Conservation (phyloP, 1,140 invertebrate genomes). For the Micrasema minimum region DNA sequence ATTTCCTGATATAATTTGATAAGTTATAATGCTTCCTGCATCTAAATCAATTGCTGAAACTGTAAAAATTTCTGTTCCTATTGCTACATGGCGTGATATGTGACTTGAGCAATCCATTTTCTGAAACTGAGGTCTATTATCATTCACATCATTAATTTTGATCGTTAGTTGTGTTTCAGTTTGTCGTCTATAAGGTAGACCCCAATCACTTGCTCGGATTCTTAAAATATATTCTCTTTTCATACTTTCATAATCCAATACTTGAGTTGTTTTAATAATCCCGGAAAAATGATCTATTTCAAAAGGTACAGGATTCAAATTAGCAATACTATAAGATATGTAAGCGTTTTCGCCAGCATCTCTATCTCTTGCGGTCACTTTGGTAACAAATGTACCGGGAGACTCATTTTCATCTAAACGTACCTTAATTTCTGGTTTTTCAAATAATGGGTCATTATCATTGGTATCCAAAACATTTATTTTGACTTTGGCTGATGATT, state of each 20-base stretch:
- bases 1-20: conserved; percentile 84
- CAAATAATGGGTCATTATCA: conserved; percentile 87
- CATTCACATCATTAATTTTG: conserved; percentile 83
- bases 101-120: conserved; percentile 81
- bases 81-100: conserved; percentile 76
- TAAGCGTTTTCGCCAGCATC: conserved; percentile 93
- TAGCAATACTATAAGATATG: conserved; percentile 88
- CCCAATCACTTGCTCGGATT: conserved; percentile 90
- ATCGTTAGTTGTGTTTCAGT: conserved; percentile 84
- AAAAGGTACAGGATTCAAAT: conserved; percentile 86
- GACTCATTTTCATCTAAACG: conserved; percentile 85
- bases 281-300: conserved; percentile 94
- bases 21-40: conserved; percentile 82
- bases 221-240: conserved; percentile 77
- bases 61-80: conserved; percentile 82
- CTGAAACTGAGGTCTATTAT: conserved; percentile 86
- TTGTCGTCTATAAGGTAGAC: conserved; percentile 83
- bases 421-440: conserved; percentile 70
- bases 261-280: conserved; percentile 77
- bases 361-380: conserved; percentile 80
- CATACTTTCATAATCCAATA: conserved; percentile 89
- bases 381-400: conserved; percentile 79
- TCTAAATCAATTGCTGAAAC: conserved; percentile 91
- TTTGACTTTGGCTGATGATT: conserved; percentile 83
- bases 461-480: conserved; percentile 85